Conservation (phyloP, 2,113 vertebrate species). For the Picathartes gymnocephalus region DNA sequence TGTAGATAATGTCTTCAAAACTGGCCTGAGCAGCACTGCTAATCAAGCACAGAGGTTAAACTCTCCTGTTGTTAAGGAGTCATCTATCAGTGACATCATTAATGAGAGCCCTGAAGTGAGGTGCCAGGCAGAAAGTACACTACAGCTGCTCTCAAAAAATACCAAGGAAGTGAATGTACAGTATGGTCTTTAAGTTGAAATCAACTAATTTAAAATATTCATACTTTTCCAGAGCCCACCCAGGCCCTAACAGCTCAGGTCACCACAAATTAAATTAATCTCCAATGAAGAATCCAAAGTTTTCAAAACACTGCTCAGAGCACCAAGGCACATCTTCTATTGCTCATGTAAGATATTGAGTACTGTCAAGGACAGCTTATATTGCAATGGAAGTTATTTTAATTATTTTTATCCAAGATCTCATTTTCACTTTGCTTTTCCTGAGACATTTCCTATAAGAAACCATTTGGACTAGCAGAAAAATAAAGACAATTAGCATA, state of each 20-base stretch:
- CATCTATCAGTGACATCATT: background rate
- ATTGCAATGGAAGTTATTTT: background rate
- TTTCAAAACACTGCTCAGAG: background rate
- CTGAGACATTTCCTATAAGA: background rate
- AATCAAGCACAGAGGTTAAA: background rate
- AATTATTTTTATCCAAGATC: background rate
- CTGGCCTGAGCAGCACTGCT: background rate
- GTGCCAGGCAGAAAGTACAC: background rate
- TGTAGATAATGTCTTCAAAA: background rate
- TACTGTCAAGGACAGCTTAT: background rate
- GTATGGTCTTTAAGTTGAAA: background rate
- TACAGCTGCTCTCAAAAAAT: background rate
- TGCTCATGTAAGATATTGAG: background rate
- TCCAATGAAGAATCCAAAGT: background rate
- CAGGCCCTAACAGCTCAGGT: background rate
- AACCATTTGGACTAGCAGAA: background rate
- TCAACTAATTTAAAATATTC: background rate
- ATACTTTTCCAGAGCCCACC: background rate
- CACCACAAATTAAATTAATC: background rate
- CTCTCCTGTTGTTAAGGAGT: background rate
- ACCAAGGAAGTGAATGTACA: background rate
- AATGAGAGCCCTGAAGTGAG: background rate
- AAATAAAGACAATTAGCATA: slow-evolving; percentile 40
- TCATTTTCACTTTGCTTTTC: background rate
- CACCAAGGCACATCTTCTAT: background rate